Evolutionary conservation across 2,113 vertebrate genomes (phyloP).

Genomic region (Euleptes europaea): DNA sequence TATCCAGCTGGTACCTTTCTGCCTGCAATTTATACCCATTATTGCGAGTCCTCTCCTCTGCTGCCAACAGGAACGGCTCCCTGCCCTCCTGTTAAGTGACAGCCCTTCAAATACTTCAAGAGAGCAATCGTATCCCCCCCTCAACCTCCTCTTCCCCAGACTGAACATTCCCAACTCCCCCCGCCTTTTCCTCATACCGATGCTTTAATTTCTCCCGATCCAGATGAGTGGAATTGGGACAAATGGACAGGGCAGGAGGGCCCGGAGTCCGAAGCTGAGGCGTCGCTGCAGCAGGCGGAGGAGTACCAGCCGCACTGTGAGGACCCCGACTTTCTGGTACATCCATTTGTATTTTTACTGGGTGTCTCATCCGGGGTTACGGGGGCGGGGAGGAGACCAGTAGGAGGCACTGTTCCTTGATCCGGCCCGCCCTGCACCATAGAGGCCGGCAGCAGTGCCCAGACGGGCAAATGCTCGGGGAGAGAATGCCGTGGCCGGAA

Average conservation of each 20-base stretch:
- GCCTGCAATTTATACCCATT: no score
- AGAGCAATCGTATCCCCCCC: no score
- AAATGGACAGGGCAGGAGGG: conserved; percentile 74
- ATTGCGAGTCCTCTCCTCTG: no score
- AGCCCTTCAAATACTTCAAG: no score
- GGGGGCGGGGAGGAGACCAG: background rate
- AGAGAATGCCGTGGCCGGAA: background rate
- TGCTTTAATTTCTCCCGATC: background rate
- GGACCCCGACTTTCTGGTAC: conserved; percentile 84
- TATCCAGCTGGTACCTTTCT: no score
- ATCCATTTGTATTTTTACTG: background rate
- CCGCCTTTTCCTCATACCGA: no score
- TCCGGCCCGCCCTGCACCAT: background rate
- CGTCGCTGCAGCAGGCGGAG: conserved; percentile 31
- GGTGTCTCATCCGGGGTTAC: background rate
- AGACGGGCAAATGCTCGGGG: background rate
- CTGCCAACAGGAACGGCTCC: no score
- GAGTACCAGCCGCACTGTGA: conserved; percentile 77
- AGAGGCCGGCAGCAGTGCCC: background rate
- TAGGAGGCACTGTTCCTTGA: background rate
- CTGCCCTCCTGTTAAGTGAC: no score
- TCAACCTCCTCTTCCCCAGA: no score
- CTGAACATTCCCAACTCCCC: no score
- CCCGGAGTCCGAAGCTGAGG: background rate
- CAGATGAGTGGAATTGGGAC: conserved; percentile 93